Base-by-base conservation (phyloP, 2,113 vertebrate genomes). In the Cyprinodon variegatus region DNA sequence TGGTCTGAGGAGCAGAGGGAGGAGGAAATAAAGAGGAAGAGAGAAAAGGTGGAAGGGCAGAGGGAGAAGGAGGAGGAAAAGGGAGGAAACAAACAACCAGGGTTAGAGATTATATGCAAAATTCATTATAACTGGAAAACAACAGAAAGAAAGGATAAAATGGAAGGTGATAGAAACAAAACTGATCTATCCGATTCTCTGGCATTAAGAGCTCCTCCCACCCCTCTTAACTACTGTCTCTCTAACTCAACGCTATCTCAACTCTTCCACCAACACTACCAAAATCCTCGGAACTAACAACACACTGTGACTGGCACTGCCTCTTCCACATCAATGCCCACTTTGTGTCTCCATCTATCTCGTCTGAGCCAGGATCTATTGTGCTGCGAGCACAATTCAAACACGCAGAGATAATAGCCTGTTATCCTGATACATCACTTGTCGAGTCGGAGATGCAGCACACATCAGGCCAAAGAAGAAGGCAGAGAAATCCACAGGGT, bases 1-100 rank as follows among this genome's bases (percentile, higher is more conserved):
- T 94, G 89, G 95, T 97, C 97, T 98, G 96, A 92, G 85, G 93
- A 92, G 88, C 70, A 88, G 70, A 79, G 0, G 88, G 76, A 85
- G 82, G 88, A 75, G 59, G 29, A 60, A 22, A 50, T 20, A 68
- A 75, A 90, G 83, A 93, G 88, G 89, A 89, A 83, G 67, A 67
- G 65, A 74, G 89, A 85, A 84, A 68, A 89, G 76, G 86, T 71
- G 59, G 68, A 61, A 61, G 76, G 67, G 72, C 59, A 63, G 60
- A 13, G 68, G 73, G 41, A 80, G 82, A 66, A 46, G 76, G 15
- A 70, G 67, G 37, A 79, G 83, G 68, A 57, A 46, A 76, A 78
- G 82, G 68, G 65, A 79, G 84, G 83, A 87, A 81, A 91, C 67
- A 92, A 84, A 93, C 90, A 83, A 64, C 48, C 84, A 87, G 61